Evolutionary conservation across 2,888 invertebrate species (phyloP).

Genomic region (Blastobasis adustella): DNA sequence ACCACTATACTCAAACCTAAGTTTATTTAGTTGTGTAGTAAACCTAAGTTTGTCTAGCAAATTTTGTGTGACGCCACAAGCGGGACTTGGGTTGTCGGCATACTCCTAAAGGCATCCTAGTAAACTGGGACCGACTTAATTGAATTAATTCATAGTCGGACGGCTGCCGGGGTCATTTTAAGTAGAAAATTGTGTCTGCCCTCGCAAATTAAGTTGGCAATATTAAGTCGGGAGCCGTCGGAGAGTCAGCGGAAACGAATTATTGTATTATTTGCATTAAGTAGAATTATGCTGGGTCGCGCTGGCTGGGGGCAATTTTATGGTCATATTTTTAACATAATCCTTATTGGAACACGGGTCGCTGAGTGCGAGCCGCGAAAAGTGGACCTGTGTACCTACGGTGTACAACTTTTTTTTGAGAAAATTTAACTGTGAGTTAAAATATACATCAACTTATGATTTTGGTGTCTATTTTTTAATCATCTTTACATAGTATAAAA

Average conservation of each 20-base stretch:
- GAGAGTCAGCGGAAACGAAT: conserved; percentile 8
- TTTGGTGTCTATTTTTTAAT: too few relatives aligned
- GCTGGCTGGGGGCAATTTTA: background rate
- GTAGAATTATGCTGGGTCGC: conserved; percentile 12
- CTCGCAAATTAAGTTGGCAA: conserved; percentile 12
- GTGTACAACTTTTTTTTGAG: background rate
- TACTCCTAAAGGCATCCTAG: too few relatives aligned
- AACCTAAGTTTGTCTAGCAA: too few relatives aligned
- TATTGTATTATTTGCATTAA: conserved; percentile 16
- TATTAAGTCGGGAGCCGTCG: conserved; percentile 18
- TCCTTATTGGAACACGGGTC: background rate
- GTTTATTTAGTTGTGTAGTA: too few relatives aligned
- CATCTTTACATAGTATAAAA: too few relatives aligned
- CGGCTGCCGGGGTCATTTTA: conserved; percentile 2
- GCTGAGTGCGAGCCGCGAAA: background rate
- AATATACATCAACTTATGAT: too few relatives aligned
- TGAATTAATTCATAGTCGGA: conserved; percentile 6
- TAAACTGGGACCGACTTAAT: too few relatives aligned
- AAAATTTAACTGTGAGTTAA: too few relatives aligned
- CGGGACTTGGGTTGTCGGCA: too few relatives aligned
- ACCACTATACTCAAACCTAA: too few relatives aligned
- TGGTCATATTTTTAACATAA: background rate
- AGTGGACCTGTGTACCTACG: background rate
- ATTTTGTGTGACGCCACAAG: too few relatives aligned
- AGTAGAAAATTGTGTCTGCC: conserved; percentile 14